phyloP scores from a whole-genome alignment of 1,140 invertebrate species.

The Drosophila ohnishii region DNA sequence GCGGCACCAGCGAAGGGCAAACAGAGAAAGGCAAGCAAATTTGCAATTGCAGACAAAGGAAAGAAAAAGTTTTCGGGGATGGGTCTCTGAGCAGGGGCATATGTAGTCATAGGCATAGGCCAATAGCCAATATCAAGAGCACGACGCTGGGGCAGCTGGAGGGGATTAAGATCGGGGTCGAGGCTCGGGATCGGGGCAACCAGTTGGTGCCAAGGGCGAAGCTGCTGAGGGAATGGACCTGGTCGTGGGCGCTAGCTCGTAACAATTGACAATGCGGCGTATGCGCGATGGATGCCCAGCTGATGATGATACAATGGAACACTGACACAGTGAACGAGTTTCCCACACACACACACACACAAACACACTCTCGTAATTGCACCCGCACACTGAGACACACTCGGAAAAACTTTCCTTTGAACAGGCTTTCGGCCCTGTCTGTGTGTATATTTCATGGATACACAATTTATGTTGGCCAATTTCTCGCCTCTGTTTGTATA shows the following conservation, averaged over 20 bases:
- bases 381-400: slow-evolving; percentile 16
- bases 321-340: slow-evolving; percentile 81
- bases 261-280: slow-evolving; percentile 76
- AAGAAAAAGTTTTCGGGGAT: slow-evolving; percentile 24
- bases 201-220: slow-evolving; percentile 70
- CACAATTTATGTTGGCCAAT: slow-evolving; percentile 76
- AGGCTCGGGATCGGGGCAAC: slow-evolving; percentile 43
- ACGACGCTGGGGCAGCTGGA: slow-evolving; percentile 29
- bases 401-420: slow-evolving; percentile 49
- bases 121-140: slow-evolving; percentile 77
- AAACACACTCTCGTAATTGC: slow-evolving; percentile 25
- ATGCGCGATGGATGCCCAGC: slow-evolving; percentile 73
- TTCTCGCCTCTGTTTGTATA: slow-evolving; percentile 59
- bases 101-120: slow-evolving; percentile 41
- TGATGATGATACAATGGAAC: slow-evolving; percentile 65
- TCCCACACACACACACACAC: slow-evolving; percentile 18
- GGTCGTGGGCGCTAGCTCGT: slow-evolving; percentile 17
- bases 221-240: slow-evolving; percentile 6
- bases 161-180: slow-evolving; percentile 50
- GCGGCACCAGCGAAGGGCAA: slow-evolving; percentile 44
- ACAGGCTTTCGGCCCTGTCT: slow-evolving; percentile 40
- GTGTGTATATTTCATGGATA: slow-evolving; percentile 75
- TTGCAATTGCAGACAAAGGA: slow-evolving; percentile 56
- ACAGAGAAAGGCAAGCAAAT: slow-evolving; percentile 50
- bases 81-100: slow-evolving; percentile 3